Percentiles rank a stretch among this genome's conserved stretches.
These are phyloP conservation scores for Necrosyrtes monachus DNA, from an alignment of 2,797 vertebrate species.

Conservation along the genomic window DNA sequence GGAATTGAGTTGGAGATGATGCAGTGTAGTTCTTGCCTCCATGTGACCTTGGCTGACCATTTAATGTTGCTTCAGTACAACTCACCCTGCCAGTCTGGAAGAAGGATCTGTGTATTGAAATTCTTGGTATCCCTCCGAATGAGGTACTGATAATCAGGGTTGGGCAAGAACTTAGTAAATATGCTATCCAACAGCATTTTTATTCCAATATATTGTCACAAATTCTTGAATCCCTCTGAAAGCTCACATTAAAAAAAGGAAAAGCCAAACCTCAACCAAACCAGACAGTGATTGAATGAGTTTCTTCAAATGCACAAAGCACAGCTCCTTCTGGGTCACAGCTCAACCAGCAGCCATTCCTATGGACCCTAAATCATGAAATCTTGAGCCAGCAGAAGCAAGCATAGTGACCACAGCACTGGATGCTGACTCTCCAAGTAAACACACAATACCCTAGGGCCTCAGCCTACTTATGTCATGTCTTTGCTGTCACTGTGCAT, in stretches of 20 bases:
- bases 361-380: not conserved
- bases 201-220: not conserved
- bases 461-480: not conserved
- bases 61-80: not conserved
- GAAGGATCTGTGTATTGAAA: not conserved
- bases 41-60: not conserved
- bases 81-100: not conserved
- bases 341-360: not conserved
- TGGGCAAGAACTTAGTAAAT: not conserved
- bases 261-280: not conserved
- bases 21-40: not conserved
- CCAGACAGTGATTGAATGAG: not conserved
- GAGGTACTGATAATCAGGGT: not conserved
- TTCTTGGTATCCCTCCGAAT: not conserved
- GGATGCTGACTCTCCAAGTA: not conserved
- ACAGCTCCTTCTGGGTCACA: not conserved
- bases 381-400: not conserved
- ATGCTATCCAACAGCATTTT: not conserved
- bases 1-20: not conserved
- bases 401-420: not conserved
- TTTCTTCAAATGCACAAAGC: not conserved
- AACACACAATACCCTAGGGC: constrained; percentile 16
- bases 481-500: constrained; percentile 8
- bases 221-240: not conserved
- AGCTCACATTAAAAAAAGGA: not conserved